Evolutionary conservation across 1,140 invertebrate genomes (phyloP), one percentile per base, ranked within the genome.

Genomic region (Leptinotarsa texana): DNA sequence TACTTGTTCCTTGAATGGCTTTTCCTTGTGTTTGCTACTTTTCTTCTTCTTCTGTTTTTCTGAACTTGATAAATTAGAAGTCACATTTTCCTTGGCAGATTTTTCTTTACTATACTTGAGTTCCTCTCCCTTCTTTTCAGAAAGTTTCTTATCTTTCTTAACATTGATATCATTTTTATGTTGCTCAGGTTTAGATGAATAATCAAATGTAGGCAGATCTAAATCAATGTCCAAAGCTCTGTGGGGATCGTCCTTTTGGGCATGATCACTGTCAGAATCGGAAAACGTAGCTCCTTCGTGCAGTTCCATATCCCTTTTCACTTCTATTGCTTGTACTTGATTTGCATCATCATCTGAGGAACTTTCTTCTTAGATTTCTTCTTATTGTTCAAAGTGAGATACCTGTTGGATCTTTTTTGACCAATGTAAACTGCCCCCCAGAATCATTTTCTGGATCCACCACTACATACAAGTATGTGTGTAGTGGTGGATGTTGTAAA

Each of bases 181-280:
- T 75, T 76, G 76, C 74, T 74, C 82, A 78, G 74, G 79, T 69
- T 79, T 75, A 5, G 61, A 13, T 13, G 48, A 63, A 49, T 68
- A 62, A 47, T 78, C 75, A 57, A 77, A 75, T 22, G 69, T 69
- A 13, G 79, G 77, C 92, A 95, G 90, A 86, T 99, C 96, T 49
- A 99, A 87, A 88, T 99, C 93, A 74, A 99, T 97, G 86, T 99
- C 93, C 13, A 99, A 89, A 49, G 96, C 95, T 79, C 93, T 91
- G 88, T 98, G 97, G 49, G 96, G 96, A 89, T 99, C 96, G 83
- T 92, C 89, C 6, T 83, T 78, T 83, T 92, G 90, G 48, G 86
- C 85, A 72, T 88, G 86, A 84, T 95, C 93, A 76, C 89, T 88
- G 65, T 94, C 93, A 57, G 97, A 95, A 83, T 97, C 96, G 33